Evolutionary conservation across 2,888 invertebrate species (phyloP).

Genomic region (Penaeus monodon): DNA sequence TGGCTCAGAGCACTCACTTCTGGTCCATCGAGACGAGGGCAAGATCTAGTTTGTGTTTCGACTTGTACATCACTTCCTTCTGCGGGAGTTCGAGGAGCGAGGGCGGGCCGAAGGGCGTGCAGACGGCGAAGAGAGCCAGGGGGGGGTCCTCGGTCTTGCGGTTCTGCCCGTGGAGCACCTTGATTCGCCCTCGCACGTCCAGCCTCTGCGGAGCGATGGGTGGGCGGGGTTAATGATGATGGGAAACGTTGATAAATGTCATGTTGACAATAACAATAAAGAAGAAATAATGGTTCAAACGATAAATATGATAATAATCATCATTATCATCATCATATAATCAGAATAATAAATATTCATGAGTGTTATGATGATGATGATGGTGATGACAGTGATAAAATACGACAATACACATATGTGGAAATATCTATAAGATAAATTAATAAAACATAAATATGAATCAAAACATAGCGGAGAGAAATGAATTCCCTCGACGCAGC

Average conservation of each 20-base stretch:
- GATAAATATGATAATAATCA: too few relatives aligned
- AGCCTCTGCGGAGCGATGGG: conserved; percentile 79
- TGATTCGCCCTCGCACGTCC: conserved; percentile 96
- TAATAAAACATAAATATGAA: too few relatives aligned
- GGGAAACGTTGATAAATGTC: background rate
- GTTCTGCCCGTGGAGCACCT: conserved; percentile 96
- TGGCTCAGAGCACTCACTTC: conserved; percentile 73
- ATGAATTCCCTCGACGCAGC: too few relatives aligned
- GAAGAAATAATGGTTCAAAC: too few relatives aligned
- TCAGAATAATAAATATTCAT: background rate
- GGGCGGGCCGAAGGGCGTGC: conserved; percentile 98
- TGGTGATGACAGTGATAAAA: background rate
- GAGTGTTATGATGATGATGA: background rate
- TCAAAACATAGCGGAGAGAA: too few relatives aligned
- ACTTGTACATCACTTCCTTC: conserved; percentile 99
- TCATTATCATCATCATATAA: too few relatives aligned
- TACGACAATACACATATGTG: conserved; percentile 5
- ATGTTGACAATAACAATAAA: too few relatives aligned
- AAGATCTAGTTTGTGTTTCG: conserved; percentile 98
- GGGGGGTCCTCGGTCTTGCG: conserved; percentile 94
- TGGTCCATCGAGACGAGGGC: conserved; percentile 97
- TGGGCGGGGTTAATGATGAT: background rate
- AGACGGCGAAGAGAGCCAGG: conserved; percentile 94
- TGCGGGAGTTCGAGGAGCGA: conserved; percentile 96
- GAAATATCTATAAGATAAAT: background rate